phyloP scores from a whole-genome alignment of 2,888 invertebrate genomes.

The Mechanitis mazaeus region DNA sequence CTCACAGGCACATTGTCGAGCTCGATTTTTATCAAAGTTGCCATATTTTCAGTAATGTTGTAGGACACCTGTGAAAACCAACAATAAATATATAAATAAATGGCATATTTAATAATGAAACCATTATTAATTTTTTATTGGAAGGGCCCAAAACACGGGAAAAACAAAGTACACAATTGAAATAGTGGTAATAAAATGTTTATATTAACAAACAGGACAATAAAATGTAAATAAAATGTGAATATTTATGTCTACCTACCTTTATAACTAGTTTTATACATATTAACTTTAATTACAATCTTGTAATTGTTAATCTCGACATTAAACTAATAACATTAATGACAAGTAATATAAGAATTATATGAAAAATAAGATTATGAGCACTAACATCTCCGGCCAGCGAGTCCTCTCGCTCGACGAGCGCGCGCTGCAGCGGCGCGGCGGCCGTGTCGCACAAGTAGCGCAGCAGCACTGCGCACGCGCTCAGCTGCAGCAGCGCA shows the following conservation, averaged over 20 bases:
- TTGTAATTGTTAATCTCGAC: background rate
- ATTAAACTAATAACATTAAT: too few relatives aligned
- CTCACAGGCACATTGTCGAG: constrained; percentile 85
- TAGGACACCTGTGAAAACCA: constrained; percentile 76
- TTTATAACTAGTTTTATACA: too few relatives aligned
- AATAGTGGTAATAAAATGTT: too few relatives aligned
- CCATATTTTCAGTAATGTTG: constrained; percentile 83
- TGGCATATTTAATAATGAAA: background rate
- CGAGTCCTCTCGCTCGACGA: constrained; percentile 89
- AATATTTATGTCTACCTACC: too few relatives aligned
- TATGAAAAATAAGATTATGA: background rate
- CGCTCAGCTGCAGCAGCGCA: constrained; percentile 78
- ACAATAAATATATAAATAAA: background rate
- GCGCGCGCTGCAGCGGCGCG: constrained; percentile 87
- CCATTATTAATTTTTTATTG: too few relatives aligned
- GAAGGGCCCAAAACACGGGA: too few relatives aligned
- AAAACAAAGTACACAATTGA: too few relatives aligned
- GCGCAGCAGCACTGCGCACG: constrained; percentile 82
- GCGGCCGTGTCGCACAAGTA: constrained; percentile 92
- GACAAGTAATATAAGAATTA: background rate
- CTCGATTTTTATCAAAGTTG: constrained; percentile 80
- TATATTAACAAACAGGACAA: too few relatives aligned
- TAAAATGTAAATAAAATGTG: too few relatives aligned
- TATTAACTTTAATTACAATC: too few relatives aligned
- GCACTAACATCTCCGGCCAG: constrained; percentile 84